A percentile compares a stretch with the other conserved stretches of the same genome.
These are phyloP conservation scores for Eupsittula cactorum DNA, from an alignment of 2,113 vertebrate genomes.

Conservation along the genomic window DNA sequence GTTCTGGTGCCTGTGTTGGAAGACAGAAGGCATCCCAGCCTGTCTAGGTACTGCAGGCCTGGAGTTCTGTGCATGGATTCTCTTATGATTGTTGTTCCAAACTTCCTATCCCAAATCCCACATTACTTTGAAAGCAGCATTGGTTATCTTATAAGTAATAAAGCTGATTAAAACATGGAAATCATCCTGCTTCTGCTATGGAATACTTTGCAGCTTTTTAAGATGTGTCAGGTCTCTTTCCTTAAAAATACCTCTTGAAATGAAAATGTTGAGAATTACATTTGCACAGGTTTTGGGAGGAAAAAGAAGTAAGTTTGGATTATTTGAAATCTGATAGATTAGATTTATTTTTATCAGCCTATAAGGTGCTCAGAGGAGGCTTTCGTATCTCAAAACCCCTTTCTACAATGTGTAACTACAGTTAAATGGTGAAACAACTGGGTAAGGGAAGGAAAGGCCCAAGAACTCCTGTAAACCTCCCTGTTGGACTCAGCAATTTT, in stretches of 20 bases:
- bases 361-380: background rate
- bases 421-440: background rate
- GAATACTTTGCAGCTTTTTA: background rate
- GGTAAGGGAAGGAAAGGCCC: background rate
- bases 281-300: background rate
- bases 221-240: background rate
- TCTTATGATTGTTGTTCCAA: background rate
- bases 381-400: background rate
- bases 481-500: background rate
- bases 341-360: background rate
- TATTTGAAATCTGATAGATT: background rate
- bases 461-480: background rate
- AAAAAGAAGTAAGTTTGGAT: background rate
- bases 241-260: background rate
- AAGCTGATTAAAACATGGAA: background rate
- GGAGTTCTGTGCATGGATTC: background rate
- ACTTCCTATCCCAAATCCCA: background rate
- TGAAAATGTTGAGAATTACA: background rate
- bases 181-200: background rate
- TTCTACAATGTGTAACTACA: background rate
- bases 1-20: background rate
- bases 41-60: background rate
- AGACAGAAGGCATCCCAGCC: background rate
- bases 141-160: background rate
- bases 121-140: background rate